Evolutionary conservation across 2,797 vertebrate species (phyloP), one percentile per base, ranked within the genome.

Genomic region (Sebastes hopkinsi): DNA sequence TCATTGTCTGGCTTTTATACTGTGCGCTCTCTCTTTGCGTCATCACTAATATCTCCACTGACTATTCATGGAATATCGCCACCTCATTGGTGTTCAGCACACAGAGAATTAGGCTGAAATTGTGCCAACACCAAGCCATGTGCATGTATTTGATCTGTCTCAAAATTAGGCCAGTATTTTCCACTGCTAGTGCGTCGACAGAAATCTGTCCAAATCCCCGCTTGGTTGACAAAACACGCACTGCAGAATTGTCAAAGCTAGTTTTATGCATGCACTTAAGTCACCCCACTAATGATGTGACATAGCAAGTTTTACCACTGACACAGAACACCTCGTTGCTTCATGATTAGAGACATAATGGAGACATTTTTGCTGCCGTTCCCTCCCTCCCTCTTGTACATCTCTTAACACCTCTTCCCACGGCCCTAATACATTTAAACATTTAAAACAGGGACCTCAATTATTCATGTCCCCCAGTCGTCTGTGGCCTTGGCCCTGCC

Each of bases 391-490:
- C 76, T 81, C 77, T 67, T 77, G 75, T 83, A 67, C 79, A 68
- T 88, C 83, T 89, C 84, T 84, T 88, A 88, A 92, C 85, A 90
- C 83, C 75, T 87, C 80, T 66, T 89, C 81, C 85, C 82, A 34
- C 36, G 79, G 88, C 70, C 75, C 23, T 87, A 85, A 92, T 94
- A 94, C 84, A 94, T 93, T 92, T 91, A 89, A 94, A 92, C 91
- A 90, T 94, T 91, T 92, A 91, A 94, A 92, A 88, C 87, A 78
- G 90, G 74, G 46, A 67, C 75, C 72, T 95, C 75, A 74, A 93
- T 95, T 94, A 95, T 96, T 94, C 83, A 95, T 91, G 86, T 87
- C 90, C 86, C 83, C 78, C 65, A 81, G 87, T 78, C 6, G 81
- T 71, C 87, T 85, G 89, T 72, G 84, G 89, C 86, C 71, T 62